Evolutionary conservation across 1,140 invertebrate genomes (phyloP).

Genomic region (Dreissena polymorpha): DNA sequence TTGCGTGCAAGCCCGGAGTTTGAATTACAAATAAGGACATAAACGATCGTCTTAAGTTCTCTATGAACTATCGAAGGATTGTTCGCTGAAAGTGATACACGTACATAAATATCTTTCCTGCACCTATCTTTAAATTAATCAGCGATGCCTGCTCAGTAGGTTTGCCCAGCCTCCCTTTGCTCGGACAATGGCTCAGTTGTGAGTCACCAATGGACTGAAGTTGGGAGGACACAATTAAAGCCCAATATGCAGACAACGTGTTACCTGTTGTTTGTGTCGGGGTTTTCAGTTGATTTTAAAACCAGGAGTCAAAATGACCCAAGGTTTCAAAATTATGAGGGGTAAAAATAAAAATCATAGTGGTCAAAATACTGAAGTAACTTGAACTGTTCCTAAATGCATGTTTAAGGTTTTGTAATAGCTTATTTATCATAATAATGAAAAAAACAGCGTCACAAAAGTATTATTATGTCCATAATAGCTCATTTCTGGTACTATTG

Average conservation of each 20-base stretch:
- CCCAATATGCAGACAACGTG: not conserved
- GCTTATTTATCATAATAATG: too few relatives aligned
- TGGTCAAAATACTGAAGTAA: too few relatives aligned
- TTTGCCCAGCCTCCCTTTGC: not conserved
- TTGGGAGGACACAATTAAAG: slow-evolving; percentile 17
- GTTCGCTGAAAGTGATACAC: slow-evolving; percentile 31
- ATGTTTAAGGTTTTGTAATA: too few relatives aligned
- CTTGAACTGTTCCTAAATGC: too few relatives aligned
- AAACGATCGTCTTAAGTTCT: slow-evolving; percentile 45
- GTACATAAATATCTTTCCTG: slow-evolving; percentile 24
- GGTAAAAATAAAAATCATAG: too few relatives aligned
- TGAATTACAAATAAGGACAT: slow-evolving; percentile 39
- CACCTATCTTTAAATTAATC: slow-evolving; percentile 53
- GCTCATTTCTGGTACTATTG: too few relatives aligned
- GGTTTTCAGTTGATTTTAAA: not conserved
- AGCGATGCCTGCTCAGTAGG: slow-evolving; percentile 32
- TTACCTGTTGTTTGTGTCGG: not conserved
- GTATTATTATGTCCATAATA: too few relatives aligned
- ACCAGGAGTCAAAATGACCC: too few relatives aligned
- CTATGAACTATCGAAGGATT: slow-evolving; percentile 43
- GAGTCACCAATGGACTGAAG: slow-evolving; percentile 21
- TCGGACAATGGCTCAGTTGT: slow-evolving; percentile 42
- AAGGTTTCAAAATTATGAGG: too few relatives aligned
- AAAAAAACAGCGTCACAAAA: too few relatives aligned
- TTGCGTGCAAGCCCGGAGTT: slow-evolving; percentile 48